Base-by-base conservation (phyloP, 2,797 vertebrate genomes). In the Rhynchotus rufescens region DNA sequence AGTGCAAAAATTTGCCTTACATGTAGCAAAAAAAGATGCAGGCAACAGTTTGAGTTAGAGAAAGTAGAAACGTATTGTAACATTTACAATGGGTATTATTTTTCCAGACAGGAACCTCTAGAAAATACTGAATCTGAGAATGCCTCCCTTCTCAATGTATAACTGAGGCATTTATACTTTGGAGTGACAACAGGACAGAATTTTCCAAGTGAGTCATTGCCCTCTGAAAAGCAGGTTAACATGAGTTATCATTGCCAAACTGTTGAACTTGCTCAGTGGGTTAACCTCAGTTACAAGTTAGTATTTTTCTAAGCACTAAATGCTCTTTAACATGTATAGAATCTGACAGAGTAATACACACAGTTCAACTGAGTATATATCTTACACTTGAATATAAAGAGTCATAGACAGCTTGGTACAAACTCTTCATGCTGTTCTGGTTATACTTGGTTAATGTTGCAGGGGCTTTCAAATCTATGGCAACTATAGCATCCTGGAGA, bases 1-100 rank as follows among this genome's bases (percentile, higher is more conserved):
- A 99, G 99, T 99, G 99, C 99, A 98, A 98, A 98, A 98, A 98
- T 97, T 98, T 96, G 98, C 98, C 98, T 98, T 98, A 98, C 98
- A 97, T 94, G 90, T 97, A 98, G 97, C 97, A 97, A 97, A 98
- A 98, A 98, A 97, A 97, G 97, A 97, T 98, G 95, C 97, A 98
- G 98, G 98, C 98, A 97, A 98, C 95, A 95, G 97, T 98, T 97
- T 97, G 97, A 97, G 86, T 97, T 93, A 97, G 96, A 96, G 96
- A 96, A 97, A 97, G 97, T 98, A 98, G 96, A 98, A 97, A 98
- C 75, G 12, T 97, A 94, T 94, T 95, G 96, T 96, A 94, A 93
- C 86, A 97, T 97, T 97, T 97, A 98, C 97, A 97, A 91, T 80
- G 85, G 94, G 91, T 96, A 94, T 95, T 96, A 94, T 97, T 97